phyloP scores from a whole-genome alignment of 37 sponge, comb jelly and placozoan species.

The Amphimedon queenslandica region DNA sequence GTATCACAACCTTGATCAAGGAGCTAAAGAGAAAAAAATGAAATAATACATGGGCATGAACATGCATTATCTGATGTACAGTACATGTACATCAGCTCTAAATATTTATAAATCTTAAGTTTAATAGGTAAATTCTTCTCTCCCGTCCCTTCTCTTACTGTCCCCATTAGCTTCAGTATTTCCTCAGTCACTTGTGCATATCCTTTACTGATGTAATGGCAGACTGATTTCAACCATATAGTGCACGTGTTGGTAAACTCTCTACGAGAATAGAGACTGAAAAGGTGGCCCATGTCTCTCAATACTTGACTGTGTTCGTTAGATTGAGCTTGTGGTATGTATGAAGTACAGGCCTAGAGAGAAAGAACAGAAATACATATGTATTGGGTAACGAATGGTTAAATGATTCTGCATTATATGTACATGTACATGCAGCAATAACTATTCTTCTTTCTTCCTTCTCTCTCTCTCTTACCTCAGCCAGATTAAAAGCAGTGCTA shows the following conservation, averaged over 20 bases:
- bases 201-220: constrained; percentile 64
- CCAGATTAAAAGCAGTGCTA: constrained; percentile 34
- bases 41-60: not conserved
- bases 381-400: constrained; percentile 16
- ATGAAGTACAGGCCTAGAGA: constrained; percentile 5
- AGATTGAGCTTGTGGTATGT: not conserved
- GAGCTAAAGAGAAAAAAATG: constrained; percentile 23
- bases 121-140: too few relatives aligned
- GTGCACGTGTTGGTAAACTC: constrained; percentile 47
- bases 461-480: constrained; percentile 32
- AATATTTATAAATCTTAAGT: too few relatives aligned
- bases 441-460: too few relatives aligned
- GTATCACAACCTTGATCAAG: constrained; percentile 50
- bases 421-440: constrained; percentile 23
- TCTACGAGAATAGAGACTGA: constrained; percentile 27
- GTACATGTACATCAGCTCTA: too few relatives aligned
- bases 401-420: constrained; percentile 73
- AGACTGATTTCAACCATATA: constrained; percentile 59
- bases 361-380: constrained; percentile 8
- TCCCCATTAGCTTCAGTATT: not conserved
- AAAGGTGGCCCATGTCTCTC: not conserved
- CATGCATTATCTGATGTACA: not conserved
- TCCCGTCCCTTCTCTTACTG: not conserved
- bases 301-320: not conserved
- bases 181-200: constrained; percentile 37